A percentile compares a stretch with the other conserved stretches of the same genome.
These are phyloP conservation scores for Acanthisitta chloris DNA, from an alignment of 2,113 vertebrate genomes.

Conservation along the genomic window DNA sequence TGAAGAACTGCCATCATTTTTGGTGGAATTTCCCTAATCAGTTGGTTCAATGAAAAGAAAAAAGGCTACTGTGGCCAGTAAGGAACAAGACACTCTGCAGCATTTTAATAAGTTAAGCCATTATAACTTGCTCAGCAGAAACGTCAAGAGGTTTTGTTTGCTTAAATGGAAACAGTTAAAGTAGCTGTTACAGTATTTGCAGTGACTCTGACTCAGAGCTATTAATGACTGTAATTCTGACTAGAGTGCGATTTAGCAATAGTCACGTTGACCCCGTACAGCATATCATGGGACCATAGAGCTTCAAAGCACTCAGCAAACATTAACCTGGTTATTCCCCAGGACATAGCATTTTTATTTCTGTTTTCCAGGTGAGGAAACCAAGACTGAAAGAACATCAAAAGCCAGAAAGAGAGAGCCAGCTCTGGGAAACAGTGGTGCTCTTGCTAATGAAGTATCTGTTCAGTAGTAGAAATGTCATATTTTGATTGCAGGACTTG, in stretches of 20 bases:
- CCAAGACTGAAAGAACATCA: neutral
- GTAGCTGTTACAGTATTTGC: slow-evolving; percentile 54
- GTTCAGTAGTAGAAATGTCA: neutral
- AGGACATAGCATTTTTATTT: neutral
- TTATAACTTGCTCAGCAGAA: slow-evolving; percentile 36
- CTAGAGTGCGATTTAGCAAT: slow-evolving; percentile 61
- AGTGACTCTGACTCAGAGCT: slow-evolving; percentile 55
- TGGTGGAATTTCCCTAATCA: slow-evolving; percentile 41
- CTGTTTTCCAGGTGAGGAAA: slow-evolving; percentile 1
- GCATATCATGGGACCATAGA: slow-evolving; percentile 23
- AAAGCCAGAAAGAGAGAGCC: neutral
- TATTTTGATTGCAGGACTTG: slow-evolving; percentile 47
- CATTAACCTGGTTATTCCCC: slow-evolving; percentile 42
- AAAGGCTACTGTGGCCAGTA: neutral
- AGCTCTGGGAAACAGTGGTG: accelerated
- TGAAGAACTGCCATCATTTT: slow-evolving; percentile 20
- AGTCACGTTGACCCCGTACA: slow-evolving; percentile 50
- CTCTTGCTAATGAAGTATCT: neutral
- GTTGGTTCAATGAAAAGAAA: neutral
- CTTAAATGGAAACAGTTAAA: slow-evolving; percentile 56
- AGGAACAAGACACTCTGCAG: neutral
- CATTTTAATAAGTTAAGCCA: slow-evolving; percentile 42
- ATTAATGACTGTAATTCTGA: slow-evolving; percentile 61
- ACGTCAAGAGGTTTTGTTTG: slow-evolving; percentile 46
- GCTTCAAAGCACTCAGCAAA: slow-evolving; percentile 54